Percentiles rank a stretch among this genome's conserved stretches.
phyloP scores from a whole-genome alignment of 2,113 vertebrate genomes.

The Trinectes maculatus region DNA sequence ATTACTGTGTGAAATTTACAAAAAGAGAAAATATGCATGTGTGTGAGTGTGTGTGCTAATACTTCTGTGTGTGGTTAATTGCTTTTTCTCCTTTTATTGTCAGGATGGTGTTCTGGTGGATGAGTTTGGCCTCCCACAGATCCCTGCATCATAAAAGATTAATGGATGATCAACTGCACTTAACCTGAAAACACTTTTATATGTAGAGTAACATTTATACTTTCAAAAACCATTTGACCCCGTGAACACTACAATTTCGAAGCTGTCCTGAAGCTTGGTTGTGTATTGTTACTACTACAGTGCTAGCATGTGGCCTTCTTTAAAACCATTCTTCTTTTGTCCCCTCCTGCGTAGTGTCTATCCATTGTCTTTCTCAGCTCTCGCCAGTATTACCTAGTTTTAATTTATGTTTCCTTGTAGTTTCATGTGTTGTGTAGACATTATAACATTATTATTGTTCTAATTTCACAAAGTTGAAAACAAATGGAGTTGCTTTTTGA shows the following conservation, averaged over 20 bases:
- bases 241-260: slow-evolving; percentile 50
- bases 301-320: slow-evolving; percentile 67
- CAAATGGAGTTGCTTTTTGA: slow-evolving; percentile 9
- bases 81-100: slow-evolving; percentile 35
- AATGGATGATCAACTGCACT: slow-evolving; percentile 54
- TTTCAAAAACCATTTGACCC: slow-evolving; percentile 51
- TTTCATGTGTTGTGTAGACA: slow-evolving; percentile 38
- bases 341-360: not conserved
- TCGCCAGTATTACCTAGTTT: slow-evolving; percentile 26
- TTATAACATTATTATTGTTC: not conserved
- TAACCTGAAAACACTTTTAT: slow-evolving; percentile 69
- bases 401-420: slow-evolving; percentile 41
- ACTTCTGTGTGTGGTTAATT: not conserved
- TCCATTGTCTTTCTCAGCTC: slow-evolving; percentile 4
- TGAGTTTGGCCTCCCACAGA: slow-evolving; percentile 97
- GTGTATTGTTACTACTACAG: slow-evolving; percentile 59
- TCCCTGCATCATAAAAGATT: slow-evolving; percentile 89
- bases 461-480: too few species aligned
- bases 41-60: too few species aligned
- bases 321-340: not conserved
- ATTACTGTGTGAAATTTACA: too few species aligned
- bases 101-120: slow-evolving; percentile 97
- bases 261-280: slow-evolving; percentile 49
- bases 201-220: slow-evolving; percentile 76
- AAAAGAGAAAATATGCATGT: too few species aligned